Evolutionary conservation across 2,797 vertebrate species (phyloP).

Genomic region (Arremon brunneinucha): DNA sequence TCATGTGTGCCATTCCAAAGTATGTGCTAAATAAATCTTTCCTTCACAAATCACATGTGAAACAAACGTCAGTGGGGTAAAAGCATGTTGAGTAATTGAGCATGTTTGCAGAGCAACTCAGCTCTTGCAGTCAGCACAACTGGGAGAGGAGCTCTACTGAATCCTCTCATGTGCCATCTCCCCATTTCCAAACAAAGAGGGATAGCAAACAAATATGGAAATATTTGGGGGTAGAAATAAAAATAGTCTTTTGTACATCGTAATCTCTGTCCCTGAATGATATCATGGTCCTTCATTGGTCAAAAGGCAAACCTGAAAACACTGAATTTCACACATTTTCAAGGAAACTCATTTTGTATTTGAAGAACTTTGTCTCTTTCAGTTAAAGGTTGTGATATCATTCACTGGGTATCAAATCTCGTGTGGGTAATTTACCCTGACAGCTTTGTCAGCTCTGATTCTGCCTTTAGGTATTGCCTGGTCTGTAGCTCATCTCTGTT

Average conservation of each 20-base stretch:
- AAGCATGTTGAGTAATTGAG: background rate
- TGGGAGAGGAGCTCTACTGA: background rate
- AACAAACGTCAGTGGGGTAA: background rate
- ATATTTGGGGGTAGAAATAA: conserved; percentile 49
- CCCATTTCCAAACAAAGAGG: background rate
- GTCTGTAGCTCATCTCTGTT: background rate
- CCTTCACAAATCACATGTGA: background rate
- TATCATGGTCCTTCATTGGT: background rate
- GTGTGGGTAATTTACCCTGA: background rate
- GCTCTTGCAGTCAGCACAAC: background rate
- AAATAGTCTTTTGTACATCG: conserved; percentile 41
- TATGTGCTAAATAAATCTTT: conserved; percentile 38
- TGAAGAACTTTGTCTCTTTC: conserved; percentile 26
- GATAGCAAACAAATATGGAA: background rate
- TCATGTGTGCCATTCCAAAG: conserved; percentile 54
- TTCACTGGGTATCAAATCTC: conserved; percentile 12
- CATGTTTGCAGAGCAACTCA: background rate
- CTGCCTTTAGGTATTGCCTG: conserved; percentile 31
- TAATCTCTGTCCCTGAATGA: conserved; percentile 30
- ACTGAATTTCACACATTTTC: background rate
- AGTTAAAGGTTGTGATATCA: conserved; percentile 33
- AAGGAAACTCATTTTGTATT: background rate
- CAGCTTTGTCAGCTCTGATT: conserved; percentile 26
- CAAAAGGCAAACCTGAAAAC: background rate
- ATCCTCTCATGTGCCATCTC: background rate